These are phyloP conservation scores for Dryobates pubescens DNA, from an alignment of 2,797 vertebrate genomes.

Conservation along the genomic window DNA sequence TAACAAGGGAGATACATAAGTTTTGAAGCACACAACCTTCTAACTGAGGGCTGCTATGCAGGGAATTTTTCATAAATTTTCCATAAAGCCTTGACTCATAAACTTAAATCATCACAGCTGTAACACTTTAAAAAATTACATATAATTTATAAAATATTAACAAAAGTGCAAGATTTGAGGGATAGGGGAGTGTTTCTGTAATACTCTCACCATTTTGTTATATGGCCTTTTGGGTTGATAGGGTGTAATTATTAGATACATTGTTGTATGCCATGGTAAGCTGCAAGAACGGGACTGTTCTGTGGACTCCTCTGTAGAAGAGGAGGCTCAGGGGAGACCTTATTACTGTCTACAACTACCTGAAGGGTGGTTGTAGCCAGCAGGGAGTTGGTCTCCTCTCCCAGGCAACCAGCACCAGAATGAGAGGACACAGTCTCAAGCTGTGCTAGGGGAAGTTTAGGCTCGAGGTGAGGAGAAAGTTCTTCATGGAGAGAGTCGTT, in stretches of 20 bases:
- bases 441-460: no score
- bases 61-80: neutral
- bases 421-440: no score
- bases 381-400: no score
- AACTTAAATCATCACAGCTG: neutral
- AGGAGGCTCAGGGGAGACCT: no score
- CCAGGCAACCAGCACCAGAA: no score
- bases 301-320: no score
- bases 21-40: neutral
- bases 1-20: neutral
- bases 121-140: neutral
- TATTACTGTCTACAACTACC: no score
- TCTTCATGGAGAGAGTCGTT: no score
- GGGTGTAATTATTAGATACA: neutral
- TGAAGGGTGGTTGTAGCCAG: no score
- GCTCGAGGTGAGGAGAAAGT: no score
- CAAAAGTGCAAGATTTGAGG: neutral
- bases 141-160: neutral
- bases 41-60: neutral
- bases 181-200: neutral
- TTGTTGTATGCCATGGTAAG: neutral
- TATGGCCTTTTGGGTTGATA: neutral
- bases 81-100: neutral
- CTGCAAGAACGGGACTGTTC: neutral
- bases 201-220: neutral